These are phyloP conservation scores for Psammodynastes pulverulentus DNA, from an alignment of 2,113 vertebrate genomes.

Conservation along the genomic window DNA sequence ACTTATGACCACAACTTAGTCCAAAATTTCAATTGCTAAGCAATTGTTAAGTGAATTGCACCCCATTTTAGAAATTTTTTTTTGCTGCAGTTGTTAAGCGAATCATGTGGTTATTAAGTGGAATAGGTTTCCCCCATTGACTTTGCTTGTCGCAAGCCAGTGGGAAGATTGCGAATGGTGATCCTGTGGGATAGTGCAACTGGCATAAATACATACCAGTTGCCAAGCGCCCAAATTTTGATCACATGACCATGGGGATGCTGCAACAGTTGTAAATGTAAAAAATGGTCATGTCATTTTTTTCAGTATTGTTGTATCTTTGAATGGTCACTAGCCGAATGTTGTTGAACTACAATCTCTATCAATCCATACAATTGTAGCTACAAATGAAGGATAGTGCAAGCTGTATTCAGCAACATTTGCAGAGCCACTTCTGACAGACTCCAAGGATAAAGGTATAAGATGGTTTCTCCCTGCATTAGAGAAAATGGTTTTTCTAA, in stretches of 20 bases:
- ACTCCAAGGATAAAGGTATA: neutral
- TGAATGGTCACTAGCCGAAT: neutral
- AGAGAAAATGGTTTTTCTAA: neutral
- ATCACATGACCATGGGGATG: neutral
- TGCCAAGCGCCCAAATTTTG: neutral
- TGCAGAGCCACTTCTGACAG: neutral
- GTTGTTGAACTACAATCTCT: neutral
- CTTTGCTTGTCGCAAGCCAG: neutral
- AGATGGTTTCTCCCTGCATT: neutral
- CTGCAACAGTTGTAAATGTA: neutral
- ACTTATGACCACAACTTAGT: neutral
- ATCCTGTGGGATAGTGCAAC: neutral
- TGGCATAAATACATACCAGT: neutral
- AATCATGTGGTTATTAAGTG: neutral
- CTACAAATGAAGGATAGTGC: neutral
- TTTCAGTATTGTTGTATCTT: neutral
- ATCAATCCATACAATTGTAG: no score
- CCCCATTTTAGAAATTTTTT: no score
- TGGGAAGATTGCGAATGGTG: neutral
- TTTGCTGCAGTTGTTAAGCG: no score
- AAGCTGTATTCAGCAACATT: neutral
- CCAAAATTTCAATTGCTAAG: neutral
- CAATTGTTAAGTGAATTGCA: neutral
- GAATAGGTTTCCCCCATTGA: neutral
- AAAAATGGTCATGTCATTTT: neutral